Evolutionary conservation across 2,113 vertebrate species (phyloP).

Genomic region (Dromaius novaehollandiae): DNA sequence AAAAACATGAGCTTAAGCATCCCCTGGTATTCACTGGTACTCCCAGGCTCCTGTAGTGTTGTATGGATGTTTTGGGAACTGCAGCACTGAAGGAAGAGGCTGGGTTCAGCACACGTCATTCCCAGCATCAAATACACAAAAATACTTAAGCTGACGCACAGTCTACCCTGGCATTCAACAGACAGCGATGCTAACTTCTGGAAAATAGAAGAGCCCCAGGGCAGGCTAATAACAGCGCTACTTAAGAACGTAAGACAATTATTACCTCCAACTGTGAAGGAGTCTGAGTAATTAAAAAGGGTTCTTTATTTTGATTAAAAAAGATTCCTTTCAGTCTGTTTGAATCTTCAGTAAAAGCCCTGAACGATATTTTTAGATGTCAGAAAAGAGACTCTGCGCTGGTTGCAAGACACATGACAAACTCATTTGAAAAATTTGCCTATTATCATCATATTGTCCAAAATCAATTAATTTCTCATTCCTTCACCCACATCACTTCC

Average conservation of each 20-base stretch:
- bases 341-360: slow-evolving; percentile 80
- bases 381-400: slow-evolving; percentile 61
- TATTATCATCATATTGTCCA: slow-evolving; percentile 50
- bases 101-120: neutral
- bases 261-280: slow-evolving; percentile 84
- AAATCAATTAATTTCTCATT: slow-evolving; percentile 52
- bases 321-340: slow-evolving; percentile 82
- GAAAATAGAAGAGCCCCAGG: slow-evolving; percentile 80
- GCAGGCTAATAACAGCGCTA: slow-evolving; percentile 83
- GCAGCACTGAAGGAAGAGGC: neutral
- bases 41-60: neutral
- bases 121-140: neutral
- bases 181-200: slow-evolving; percentile 70
- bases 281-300: slow-evolving; percentile 85
- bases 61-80: neutral
- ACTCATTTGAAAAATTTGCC: slow-evolving; percentile 10
- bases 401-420: slow-evolving; percentile 5
- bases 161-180: slow-evolving; percentile 57
- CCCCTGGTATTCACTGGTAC: no score
- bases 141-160: slow-evolving; percentile 13
- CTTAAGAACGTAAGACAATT: slow-evolving; percentile 81
- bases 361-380: slow-evolving; percentile 75
- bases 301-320: slow-evolving; percentile 86
- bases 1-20: neutral
- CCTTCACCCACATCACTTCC: slow-evolving; percentile 55